Conservation (phyloP, 2,888 invertebrate species). For the Diaprepes abbreviatus region DNA sequence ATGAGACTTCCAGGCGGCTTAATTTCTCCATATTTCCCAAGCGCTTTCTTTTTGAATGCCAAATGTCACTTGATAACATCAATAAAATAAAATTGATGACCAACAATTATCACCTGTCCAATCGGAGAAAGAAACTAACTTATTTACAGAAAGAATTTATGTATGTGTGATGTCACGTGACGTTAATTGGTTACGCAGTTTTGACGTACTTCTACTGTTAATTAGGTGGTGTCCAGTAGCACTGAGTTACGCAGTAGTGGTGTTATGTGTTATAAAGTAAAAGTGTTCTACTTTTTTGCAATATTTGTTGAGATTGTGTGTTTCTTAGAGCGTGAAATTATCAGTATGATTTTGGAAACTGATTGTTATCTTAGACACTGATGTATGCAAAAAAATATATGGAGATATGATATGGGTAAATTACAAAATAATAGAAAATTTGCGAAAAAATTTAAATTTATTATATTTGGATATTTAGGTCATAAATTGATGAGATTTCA, state of each 20-base stretch:
- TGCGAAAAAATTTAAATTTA: no score
- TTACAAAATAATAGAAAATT: no score
- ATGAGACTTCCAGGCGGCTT: background rate
- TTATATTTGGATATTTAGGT: no score
- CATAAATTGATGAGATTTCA: no score
- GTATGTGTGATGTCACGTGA: background rate
- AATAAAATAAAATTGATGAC: background rate
- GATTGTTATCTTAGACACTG: constrained; percentile 4
- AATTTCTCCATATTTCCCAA: background rate
- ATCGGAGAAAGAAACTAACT: no score
- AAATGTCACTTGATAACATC: background rate
- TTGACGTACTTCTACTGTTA: background rate
- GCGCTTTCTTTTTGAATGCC: background rate
- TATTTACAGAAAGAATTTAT: background rate
- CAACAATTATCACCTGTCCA: background rate
- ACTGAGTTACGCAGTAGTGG: background rate
- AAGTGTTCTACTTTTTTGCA: constrained; percentile 4
- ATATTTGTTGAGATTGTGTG: background rate
- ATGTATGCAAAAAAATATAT: constrained; percentile 2
- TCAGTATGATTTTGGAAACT: background rate
- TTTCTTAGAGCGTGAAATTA: background rate
- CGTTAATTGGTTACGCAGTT: no score
- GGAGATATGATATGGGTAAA: background rate
- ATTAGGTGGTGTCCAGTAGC: background rate
- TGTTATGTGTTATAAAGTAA: constrained; percentile 11